Evolutionary conservation across 2,888 invertebrate genomes (phyloP), one percentile per base, ranked within the genome.

Genomic region (Ditula angustiorana): DNA sequence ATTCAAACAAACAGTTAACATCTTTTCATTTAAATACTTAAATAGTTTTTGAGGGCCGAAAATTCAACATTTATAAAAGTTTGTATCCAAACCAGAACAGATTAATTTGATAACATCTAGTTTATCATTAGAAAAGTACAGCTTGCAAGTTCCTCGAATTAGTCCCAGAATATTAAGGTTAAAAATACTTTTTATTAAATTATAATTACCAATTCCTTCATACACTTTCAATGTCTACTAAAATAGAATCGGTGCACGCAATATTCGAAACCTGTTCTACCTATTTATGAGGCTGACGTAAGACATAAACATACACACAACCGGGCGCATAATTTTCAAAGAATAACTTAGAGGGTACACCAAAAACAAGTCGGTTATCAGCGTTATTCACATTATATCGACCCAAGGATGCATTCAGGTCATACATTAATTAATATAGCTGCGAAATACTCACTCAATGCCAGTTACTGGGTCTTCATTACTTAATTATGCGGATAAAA

Each of bases 381-480:
- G 7, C 13, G 4, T 44, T n/a, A n/a, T 19, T 28, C n/a, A 21
- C 46, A 0, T 2, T 4, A 5, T 23, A 24, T 13, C 53, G 13
- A 35, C 59, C 8, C 37, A 28, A 47, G 35, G 28, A 21, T 21
- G 21, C 23, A 63, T 47, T 53, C 35, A 53, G 64, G 64, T 53
- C 58, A 59, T 52, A 41, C 7, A 26, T 2, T 53, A 53, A 53
- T 53, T 53, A 53, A 2, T 58, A 30, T 44, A 35, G 16, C 58
- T 46, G 7, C 37, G 35, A 59, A 64, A 64, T 64, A 64, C 64
- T 64, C 46, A 64, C 64, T 53, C 59, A 58, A 64, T 64, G 46
- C 46, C 35, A 59, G 35, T 59, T 41, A 64, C 21, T 46, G 30
- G 33, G 58, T 35, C 52, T 37, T 64, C 59, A 64, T 64, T 21